Evolutionary conservation across 2,888 invertebrate species (phyloP).

Genomic region (Tetanocera ferruginea): DNA sequence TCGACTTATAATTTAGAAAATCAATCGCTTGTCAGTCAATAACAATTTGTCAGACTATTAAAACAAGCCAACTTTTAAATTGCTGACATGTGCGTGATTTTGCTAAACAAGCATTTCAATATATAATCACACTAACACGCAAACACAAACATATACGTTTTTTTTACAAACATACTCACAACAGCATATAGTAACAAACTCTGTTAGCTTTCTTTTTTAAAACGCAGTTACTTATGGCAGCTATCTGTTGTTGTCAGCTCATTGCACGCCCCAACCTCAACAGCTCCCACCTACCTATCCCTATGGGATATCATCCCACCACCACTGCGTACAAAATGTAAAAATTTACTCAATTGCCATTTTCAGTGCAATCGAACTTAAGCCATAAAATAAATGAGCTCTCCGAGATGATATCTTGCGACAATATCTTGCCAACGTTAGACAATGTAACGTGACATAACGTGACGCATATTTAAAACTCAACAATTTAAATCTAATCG

Average conservation of each 20-base stretch:
- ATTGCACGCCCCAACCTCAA: neutral
- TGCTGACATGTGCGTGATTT: conserved; percentile 16
- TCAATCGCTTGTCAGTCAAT: too few relatives aligned
- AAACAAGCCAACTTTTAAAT: too few relatives aligned
- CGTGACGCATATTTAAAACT: conserved; percentile 25
- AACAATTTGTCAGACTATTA: too few relatives aligned
- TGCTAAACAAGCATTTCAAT: neutral
- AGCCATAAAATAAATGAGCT: conserved; percentile 29
- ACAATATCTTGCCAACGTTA: neutral
- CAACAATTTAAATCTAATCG: conserved; percentile 22
- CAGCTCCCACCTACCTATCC: neutral
- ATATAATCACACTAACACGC: neutral
- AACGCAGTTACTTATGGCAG: too few relatives aligned
- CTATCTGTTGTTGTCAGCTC: too few relatives aligned
- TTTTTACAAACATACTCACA: too few relatives aligned
- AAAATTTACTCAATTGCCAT: neutral
- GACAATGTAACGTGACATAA: neutral
- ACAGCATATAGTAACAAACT: too few relatives aligned
- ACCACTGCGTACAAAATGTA: neutral
- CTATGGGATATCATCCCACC: neutral
- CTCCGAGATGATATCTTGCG: conserved; percentile 4
- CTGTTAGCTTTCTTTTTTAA: too few relatives aligned
- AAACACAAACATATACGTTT: neutral
- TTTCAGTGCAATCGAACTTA: conserved; percentile 24
- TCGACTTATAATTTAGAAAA: too few relatives aligned